Evolutionary conservation across 1,140 invertebrate species (phyloP).

Genomic region (Drosophila eugracilis): DNA sequence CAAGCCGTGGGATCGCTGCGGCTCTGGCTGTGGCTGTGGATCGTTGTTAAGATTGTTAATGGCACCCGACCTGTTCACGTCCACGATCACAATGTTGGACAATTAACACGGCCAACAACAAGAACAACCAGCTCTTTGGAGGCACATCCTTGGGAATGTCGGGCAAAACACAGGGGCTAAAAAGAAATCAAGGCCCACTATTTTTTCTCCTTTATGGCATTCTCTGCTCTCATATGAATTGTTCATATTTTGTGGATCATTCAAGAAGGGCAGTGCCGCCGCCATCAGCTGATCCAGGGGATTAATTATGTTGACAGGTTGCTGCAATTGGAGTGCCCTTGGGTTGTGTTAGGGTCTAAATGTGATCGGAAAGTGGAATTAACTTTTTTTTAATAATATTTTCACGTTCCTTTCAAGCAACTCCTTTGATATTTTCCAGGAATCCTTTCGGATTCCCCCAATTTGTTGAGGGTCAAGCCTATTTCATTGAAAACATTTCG

Average conservation of each 20-base stretch:
- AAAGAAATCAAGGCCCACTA: constrained; percentile 54
- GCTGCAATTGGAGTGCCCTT: constrained; percentile 49
- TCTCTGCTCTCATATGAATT: constrained; percentile 57
- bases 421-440: constrained; percentile 2
- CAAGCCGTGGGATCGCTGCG: constrained; percentile 74
- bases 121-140: constrained; percentile 24
- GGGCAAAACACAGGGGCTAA: constrained; percentile 52
- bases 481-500: not conserved
- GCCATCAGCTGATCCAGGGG: constrained; percentile 68
- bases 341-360: constrained; percentile 1
- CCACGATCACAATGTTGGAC: constrained; percentile 44
- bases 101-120: constrained; percentile 73
- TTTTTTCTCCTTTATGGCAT: constrained; percentile 51
- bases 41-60: constrained; percentile 73
- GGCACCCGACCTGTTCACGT: constrained; percentile 54
- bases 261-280: constrained; percentile 48
- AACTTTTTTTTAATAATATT: constrained; percentile 33
- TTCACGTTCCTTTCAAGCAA: constrained; percentile 2
- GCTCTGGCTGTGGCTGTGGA: constrained; percentile 19
- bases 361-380: constrained; percentile 50
- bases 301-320: constrained; percentile 82
- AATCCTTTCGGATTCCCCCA: not conserved
- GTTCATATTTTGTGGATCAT: constrained; percentile 67
- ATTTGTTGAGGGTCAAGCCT: not conserved
- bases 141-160: constrained; percentile 77